Evolutionary conservation across 2,113 vertebrate genomes (phyloP), one percentile per base, ranked within the genome.

Genomic region (Notarius lentiginosus): DNA sequence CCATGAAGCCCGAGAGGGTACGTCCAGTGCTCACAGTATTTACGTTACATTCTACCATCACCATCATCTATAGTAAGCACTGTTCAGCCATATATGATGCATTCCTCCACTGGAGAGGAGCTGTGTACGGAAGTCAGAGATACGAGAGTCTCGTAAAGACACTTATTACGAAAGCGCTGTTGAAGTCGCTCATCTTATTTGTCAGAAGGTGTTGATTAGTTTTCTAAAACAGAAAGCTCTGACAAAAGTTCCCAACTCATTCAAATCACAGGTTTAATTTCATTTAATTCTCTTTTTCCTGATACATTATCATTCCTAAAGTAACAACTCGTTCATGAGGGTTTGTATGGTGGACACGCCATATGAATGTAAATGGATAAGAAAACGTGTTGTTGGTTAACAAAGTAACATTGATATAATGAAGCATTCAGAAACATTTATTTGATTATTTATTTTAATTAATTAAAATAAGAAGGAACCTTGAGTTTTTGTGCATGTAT

Each of bases 1-100:
- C 90, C 97, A 95, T 1, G 95, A 97, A 75, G 95, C 95, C 86
- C 95, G 94, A 89, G 96, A 98, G 90, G 98, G 98, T 99, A 92
- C 89, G 96, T 15, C 0, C 11, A 56, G 18, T 56, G 65, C 47
- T 51, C 49, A 6, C 5, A 3, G 14, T 20, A 51, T 8, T 70
- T 10, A 20, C n/a, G 6, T 11, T 41, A 47, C 84, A 17, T 84
- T 51, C 14, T 75, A 22, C 49, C 49, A 49, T 82, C 56, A 22
- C 17, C 22, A 68, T 58, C 1, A 72, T 60, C 41, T 20, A 4
- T 63, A 55, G 11, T 41, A 14, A 53, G 22, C 58, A 14, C 10
- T 58, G 20, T 75, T 20, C 4, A 84, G 27, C 68, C 34, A n/a
- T 30, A 15, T 56, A 11, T 11, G 53, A 58, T 58, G 24, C 55